A percentile compares a stretch with the other conserved stretches of the same genome.
Conservation (phyloP, 1,140 invertebrate genomes). For the Musca domestica region DNA sequence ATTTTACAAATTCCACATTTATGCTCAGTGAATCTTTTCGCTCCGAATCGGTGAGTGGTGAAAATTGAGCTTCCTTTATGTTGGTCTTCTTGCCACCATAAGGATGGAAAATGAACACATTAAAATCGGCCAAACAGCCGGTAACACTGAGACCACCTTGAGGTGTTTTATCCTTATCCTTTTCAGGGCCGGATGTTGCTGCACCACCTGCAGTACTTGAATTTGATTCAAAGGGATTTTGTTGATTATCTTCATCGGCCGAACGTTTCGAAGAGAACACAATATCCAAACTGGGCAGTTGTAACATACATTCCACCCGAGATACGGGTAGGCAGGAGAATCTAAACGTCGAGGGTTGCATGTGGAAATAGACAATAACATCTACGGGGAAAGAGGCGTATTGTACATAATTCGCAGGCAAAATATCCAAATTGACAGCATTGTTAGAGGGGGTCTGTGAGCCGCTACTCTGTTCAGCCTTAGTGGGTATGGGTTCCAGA, state of each 20-base stretch:
- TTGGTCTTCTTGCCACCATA: slow-evolving; percentile 88
- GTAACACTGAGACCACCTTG: slow-evolving; percentile 71
- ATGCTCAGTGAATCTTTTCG: slow-evolving; percentile 93
- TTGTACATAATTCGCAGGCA: slow-evolving; percentile 70
- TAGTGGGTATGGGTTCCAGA: slow-evolving; percentile 85
- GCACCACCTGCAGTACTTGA: not conserved
- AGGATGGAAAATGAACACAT: slow-evolving; percentile 96
- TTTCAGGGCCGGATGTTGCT: slow-evolving; percentile 37
- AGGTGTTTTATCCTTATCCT: slow-evolving; percentile 38
- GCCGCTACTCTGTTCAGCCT: slow-evolving; percentile 51
- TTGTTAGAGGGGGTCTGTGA: slow-evolving; percentile 42
- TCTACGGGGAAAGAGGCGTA: slow-evolving; percentile 96
- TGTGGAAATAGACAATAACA: slow-evolving; percentile 97
- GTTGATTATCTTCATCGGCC: slow-evolving; percentile 58
- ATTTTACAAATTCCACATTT: slow-evolving; percentile 96
- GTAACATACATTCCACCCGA: slow-evolving; percentile 92
- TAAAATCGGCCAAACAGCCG: slow-evolving; percentile 92
- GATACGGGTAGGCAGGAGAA: slow-evolving; percentile 95
- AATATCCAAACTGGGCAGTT: slow-evolving; percentile 91
- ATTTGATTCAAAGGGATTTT: slow-evolving; percentile 3
- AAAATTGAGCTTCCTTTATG: slow-evolving; percentile 80
- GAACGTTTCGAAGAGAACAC: slow-evolving; percentile 89
- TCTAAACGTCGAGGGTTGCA: slow-evolving; percentile 93
- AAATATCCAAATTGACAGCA: slow-evolving; percentile 57
- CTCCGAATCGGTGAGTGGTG: slow-evolving; percentile 81